Conservation (phyloP, 2,888 invertebrate genomes). For the Omphaloscelis lunosa region DNA sequence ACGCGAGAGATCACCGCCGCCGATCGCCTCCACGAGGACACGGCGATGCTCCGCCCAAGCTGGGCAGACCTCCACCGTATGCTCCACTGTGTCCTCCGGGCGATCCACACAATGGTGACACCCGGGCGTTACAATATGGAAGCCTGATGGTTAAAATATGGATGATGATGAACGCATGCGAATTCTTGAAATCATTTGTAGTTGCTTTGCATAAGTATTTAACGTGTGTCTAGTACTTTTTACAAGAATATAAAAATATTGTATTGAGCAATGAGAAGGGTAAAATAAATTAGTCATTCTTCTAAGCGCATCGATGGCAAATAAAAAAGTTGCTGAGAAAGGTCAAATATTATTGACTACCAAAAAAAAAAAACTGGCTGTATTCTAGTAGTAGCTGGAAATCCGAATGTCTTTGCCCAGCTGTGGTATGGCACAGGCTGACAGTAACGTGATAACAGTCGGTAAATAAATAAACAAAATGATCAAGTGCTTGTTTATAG, state of each 20-base stretch:
- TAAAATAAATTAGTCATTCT: not conserved
- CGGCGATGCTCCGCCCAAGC: too few species aligned
- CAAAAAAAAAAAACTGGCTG: not conserved
- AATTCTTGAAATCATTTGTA: not conserved
- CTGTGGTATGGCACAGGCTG: not conserved
- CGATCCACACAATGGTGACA: too few species aligned
- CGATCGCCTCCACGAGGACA: too few species aligned
- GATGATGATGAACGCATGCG: not conserved
- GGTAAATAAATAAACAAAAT: too few species aligned
- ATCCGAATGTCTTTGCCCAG: not conserved
- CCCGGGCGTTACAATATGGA: too few species aligned
- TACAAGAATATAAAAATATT: not conserved
- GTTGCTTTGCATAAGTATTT: not conserved
- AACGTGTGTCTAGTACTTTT: not conserved
- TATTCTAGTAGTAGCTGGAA: not conserved
- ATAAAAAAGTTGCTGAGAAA: not conserved
- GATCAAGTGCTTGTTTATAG: not conserved
- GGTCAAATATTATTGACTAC: not conserved
- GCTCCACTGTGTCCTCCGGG: too few species aligned
- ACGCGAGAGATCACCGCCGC: too few species aligned
- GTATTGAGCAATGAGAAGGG: too few species aligned
- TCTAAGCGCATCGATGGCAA: not conserved
- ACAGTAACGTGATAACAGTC: not conserved
- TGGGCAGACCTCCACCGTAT: too few species aligned
- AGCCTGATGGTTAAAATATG: not conserved